phyloP scores from a whole-genome alignment of 2,888 invertebrate species.

The Gnatocerus cornutus region DNA sequence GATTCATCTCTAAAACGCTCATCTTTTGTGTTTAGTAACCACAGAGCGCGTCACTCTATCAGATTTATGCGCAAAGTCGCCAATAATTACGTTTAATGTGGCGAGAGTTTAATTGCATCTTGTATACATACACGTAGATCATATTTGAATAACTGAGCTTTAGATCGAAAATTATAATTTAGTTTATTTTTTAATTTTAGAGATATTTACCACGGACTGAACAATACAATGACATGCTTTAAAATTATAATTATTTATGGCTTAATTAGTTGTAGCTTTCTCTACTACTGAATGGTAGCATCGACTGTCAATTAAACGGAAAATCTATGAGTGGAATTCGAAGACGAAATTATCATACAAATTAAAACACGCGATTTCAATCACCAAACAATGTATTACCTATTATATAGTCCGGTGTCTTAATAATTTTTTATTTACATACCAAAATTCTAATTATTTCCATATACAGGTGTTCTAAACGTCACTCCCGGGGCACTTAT shows the following conservation, averaged over 20 bases:
- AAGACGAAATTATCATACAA: constrained; percentile 27
- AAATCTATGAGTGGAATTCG: constrained; percentile 26
- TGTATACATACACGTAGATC: constrained; percentile 16
- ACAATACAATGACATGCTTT: too few species aligned
- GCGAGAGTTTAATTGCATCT: constrained; percentile 39
- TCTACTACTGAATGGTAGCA: neutral
- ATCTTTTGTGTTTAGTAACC: constrained; percentile 25
- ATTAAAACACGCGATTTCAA: constrained; percentile 25
- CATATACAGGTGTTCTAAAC: constrained; percentile 42
- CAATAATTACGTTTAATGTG: constrained; percentile 42
- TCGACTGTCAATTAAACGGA: constrained; percentile 28
- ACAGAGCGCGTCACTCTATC: constrained; percentile 36
- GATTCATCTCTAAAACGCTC: constrained; percentile 36
- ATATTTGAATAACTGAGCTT: constrained; percentile 16
- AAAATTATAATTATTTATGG: too few species aligned
- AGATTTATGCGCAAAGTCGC: constrained; percentile 41
- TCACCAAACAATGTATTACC: constrained; percentile 24
- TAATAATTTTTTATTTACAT: constrained; percentile 37
- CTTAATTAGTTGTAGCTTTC: too few species aligned
- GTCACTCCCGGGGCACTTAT: constrained; percentile 34
- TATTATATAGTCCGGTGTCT: constrained; percentile 28
- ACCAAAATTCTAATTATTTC: constrained; percentile 35
- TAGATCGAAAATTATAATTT: constrained; percentile 10
- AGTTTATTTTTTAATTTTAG: too few species aligned
- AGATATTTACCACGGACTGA: too few species aligned